phyloP scores from a whole-genome alignment of 2,888 invertebrate genomes.

The Mesorhabditis sp. region DNA sequence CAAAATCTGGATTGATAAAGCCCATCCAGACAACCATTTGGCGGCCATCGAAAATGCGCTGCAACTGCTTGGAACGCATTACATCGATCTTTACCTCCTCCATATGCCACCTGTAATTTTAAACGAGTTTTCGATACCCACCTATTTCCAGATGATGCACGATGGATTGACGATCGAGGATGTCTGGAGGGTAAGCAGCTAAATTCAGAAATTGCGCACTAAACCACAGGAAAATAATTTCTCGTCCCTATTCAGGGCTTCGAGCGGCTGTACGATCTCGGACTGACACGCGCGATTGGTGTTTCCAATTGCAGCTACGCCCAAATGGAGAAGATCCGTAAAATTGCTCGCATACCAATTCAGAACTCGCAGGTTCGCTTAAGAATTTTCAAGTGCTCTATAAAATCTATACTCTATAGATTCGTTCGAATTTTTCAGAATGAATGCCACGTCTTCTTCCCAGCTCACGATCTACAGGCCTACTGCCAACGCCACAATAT shows the following conservation, averaged over 20 bases:
- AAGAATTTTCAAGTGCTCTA: no score
- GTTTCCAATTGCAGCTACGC: slow-evolving; percentile 1
- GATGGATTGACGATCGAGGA: slow-evolving; percentile 5
- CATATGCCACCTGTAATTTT: background rate
- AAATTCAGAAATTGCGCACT: background rate
- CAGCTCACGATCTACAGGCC: background rate
- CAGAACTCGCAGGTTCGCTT: slow-evolving; percentile 3
- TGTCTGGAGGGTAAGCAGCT: background rate
- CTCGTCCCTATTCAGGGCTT: background rate
- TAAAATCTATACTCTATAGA: no score
- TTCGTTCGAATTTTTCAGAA: background rate
- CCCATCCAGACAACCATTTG: slow-evolving; percentile 4
- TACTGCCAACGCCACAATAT: background rate
- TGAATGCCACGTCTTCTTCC: slow-evolving; percentile 4
- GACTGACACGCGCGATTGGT: slow-evolving; percentile 7
- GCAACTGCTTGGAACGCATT: background rate
- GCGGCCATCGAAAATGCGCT: slow-evolving; percentile 5
- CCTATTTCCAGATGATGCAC: background rate
- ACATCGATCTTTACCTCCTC: background rate
- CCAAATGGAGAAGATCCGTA: slow-evolving; percentile 9
- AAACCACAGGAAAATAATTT: background rate
- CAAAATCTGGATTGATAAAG: background rate
- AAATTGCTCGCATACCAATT: slow-evolving; percentile 5
- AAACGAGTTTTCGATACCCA: no score
- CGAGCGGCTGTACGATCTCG: slow-evolving; percentile 9